These are phyloP conservation scores for Metridium senile DNA, from an alignment of 92 coral and sea anemone genomes.

Conservation along the genomic window DNA sequence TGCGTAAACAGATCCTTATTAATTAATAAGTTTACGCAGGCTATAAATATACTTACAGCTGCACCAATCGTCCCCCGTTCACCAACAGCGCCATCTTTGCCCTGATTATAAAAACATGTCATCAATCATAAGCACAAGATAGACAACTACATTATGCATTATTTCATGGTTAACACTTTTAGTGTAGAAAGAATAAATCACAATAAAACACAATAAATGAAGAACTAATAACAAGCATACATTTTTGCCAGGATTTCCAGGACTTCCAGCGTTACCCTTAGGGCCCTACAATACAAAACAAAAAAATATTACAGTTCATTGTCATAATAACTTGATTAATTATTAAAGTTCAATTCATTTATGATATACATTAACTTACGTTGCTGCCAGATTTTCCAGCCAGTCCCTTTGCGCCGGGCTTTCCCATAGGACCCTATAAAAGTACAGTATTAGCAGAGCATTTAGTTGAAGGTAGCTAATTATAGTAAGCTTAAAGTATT, in stretches of 20 bases:
- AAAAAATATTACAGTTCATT: no score
- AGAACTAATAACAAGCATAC: background rate
- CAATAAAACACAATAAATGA: background rate
- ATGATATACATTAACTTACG: background rate
- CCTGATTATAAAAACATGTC: constrained; percentile 8
- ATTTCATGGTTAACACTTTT: background rate
- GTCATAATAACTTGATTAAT: no score
- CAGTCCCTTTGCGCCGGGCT: constrained; percentile 16
- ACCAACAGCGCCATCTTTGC: constrained; percentile 21
- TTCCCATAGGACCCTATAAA: constrained; percentile 23
- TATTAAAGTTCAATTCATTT: no score
- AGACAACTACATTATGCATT: background rate
- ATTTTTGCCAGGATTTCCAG: constrained; percentile 8
- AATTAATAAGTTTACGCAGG: no score
- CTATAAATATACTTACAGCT: background rate
- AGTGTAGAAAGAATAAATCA: background rate
- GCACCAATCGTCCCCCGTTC: constrained; percentile 34
- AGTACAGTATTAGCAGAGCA: background rate
- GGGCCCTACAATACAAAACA: constrained; percentile 20
- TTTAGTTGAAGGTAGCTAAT: no score
- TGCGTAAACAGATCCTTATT: no score
- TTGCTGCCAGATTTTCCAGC: constrained; percentile 11
- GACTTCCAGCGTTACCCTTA: constrained; percentile 3
- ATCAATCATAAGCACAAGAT: background rate
- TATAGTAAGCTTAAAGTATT: no score